A percentile compares a stretch with the other conserved stretches of the same genome.
These are phyloP conservation scores for Zosterops lateralis DNA, from an alignment of 2,113 vertebrate species.

Conservation along the genomic window DNA sequence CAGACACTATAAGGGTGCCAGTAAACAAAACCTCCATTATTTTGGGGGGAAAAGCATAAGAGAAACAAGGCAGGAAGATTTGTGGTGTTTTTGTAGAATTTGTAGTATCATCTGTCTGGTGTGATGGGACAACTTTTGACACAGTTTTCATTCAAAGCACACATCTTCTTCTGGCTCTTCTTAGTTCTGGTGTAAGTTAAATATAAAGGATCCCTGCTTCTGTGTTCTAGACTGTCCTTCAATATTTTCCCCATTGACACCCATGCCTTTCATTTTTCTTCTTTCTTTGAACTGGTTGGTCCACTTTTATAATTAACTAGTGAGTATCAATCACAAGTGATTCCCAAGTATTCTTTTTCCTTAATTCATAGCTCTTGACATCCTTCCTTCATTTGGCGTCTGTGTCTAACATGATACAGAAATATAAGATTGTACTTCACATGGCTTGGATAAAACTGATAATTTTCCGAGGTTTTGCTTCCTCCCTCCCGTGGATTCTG, in stretches of 20 bases:
- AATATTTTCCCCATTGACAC: background rate
- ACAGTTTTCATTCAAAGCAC: background rate
- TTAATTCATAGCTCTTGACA: background rate
- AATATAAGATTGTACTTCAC: background rate
- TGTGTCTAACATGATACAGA: background rate
- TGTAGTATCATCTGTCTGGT: background rate
- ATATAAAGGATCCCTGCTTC: background rate
- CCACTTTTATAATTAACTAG: background rate
- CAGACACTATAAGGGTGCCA: background rate
- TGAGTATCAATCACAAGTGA: background rate
- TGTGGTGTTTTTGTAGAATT: fast-evolving
- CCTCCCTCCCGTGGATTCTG: background rate
- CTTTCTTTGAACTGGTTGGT: background rate
- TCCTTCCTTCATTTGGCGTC: background rate
- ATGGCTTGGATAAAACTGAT: background rate
- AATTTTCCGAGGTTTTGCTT: background rate
- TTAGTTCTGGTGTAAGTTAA: background rate
- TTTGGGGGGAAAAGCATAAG: fast-evolving
- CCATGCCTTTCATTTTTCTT: background rate
- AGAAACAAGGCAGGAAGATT: background rate
- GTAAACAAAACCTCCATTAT: background rate
- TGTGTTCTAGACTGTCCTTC: background rate
- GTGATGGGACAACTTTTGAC: background rate
- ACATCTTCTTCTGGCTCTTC: background rate
- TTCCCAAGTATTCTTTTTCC: background rate